Base-by-base conservation (phyloP, 1,140 invertebrate species). In the Acromyrmex charruanus region DNA sequence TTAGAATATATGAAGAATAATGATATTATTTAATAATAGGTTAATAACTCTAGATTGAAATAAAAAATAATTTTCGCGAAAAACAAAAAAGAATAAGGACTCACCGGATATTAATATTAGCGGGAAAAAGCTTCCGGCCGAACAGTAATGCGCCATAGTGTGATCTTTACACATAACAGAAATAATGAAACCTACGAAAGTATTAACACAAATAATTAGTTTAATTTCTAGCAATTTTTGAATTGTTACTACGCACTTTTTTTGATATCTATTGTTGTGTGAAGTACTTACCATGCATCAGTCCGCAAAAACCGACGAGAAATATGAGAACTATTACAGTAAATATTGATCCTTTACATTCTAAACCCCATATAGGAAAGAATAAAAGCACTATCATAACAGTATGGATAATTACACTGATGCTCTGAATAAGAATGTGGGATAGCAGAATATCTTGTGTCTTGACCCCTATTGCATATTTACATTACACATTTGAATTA, bases 41-140 rank as follows among this genome's bases (percentile, higher is more conserved):
- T 31, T 31, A 31, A 35, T 35, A 35, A 35, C 31, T 35, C 5
- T 35, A 35, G 7, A n/a, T 18, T 51, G 2, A 68, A 81, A 58
- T 12, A 49, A 61, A 44, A 55, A 12, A 1, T 44, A 39, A 28
- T 58, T 59, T 58, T 49, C 1, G 14, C 10, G 31, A 72, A 74
- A 51, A 74, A 51, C 0, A 28, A 4, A 59, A 25, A 21, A 3
- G 12, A 5, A 35, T 12, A 16, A 1, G 10, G 5, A 71, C 89
- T 94, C 95, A 98, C 98, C 98, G 39, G 39, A 44, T 9, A 93
- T 97, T 97, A 98, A 93, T 81, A 99, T 96, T 95, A 98, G 97
- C 0, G 98, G 98, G 93, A 98, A 98, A 92, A 99, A 98, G 75
- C 97, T 97, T 1, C 98, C 98, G 0, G 98, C 97, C 6, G 98